phyloP scores from a whole-genome alignment of 2,113 vertebrate genomes.

The Octodon degus region DNA sequence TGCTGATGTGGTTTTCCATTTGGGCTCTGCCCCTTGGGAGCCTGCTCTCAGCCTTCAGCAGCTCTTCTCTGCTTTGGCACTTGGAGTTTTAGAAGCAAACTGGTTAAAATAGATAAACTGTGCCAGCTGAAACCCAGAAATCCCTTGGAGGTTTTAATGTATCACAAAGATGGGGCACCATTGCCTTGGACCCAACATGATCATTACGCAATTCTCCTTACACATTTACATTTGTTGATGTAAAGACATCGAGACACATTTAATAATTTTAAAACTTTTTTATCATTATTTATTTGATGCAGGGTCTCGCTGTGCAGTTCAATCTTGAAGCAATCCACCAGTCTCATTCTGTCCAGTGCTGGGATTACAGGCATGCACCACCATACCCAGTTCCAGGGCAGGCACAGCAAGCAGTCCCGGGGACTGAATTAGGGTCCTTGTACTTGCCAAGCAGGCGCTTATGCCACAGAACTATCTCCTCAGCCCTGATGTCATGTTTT shows the following conservation, averaged over 20 bases:
- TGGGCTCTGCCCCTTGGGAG: conserved; percentile 34
- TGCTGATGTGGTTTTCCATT: conserved; percentile 67
- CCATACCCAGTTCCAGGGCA: too few relatives aligned
- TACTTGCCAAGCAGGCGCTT: too few relatives aligned
- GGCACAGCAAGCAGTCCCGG: too few relatives aligned
- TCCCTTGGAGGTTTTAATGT: neutral
- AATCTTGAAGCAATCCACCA: too few relatives aligned
- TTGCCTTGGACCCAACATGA: conserved; percentile 31
- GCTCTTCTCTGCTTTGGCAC: neutral
- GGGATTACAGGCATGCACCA: too few relatives aligned
- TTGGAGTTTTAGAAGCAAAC: conserved; percentile 28
- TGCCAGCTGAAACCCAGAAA: neutral
- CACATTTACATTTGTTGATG: conserved; percentile 30
- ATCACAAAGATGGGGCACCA: conserved; percentile 7
- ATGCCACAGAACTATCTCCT: too few relatives aligned
- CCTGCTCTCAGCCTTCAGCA: neutral
- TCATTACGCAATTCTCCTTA: neutral
- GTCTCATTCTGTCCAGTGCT: too few relatives aligned
- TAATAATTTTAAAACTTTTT: conserved; percentile 10
- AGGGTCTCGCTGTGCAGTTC: too few relatives aligned
- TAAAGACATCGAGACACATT: conserved; percentile 29
- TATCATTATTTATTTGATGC: neutral
- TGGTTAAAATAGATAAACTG: conserved; percentile 63
- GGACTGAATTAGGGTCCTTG: too few relatives aligned
- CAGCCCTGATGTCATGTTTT: too few relatives aligned